phyloP scores from a whole-genome alignment of 2,888 invertebrate species.

The Yponomeuta sedellus region DNA sequence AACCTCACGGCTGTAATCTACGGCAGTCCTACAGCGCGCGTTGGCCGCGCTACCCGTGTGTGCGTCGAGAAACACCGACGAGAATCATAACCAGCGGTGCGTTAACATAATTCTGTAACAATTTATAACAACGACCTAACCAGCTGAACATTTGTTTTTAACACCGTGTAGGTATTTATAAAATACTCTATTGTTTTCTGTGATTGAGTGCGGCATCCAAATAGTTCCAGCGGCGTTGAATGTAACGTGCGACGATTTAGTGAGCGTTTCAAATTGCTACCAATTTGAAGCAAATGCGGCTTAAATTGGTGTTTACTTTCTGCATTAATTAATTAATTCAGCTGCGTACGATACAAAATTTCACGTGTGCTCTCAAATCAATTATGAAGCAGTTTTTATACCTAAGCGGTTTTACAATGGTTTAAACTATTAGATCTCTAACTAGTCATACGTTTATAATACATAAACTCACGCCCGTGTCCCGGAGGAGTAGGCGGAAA shows the following conservation, averaged over 20 bases:
- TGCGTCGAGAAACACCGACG: slow-evolving; percentile 15
- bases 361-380: not conserved
- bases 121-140: not conserved
- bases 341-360: not conserved
- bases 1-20: slow-evolving; percentile 4
- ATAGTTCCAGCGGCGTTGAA: not conserved
- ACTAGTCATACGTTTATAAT: too few relatives aligned
- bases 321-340: slow-evolving; percentile 1
- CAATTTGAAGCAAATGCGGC: not conserved
- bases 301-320: not conserved
- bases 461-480: too few relatives aligned
- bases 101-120: slow-evolving; percentile 27
- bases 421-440: not conserved
- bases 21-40: not conserved
- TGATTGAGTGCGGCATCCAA: not conserved
- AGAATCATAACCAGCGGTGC: slow-evolving; percentile 50
- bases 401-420: not conserved
- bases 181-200: not conserved
- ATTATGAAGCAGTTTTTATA: not conserved
- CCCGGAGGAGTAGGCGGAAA: too few relatives aligned
- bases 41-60: slow-evolving; percentile 4
- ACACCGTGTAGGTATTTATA: not conserved
- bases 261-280: slow-evolving; percentile 3
- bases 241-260: slow-evolving; percentile 1
- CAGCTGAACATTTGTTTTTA: not conserved